Conservation (phyloP, 2,888 invertebrate genomes). For the Adineta ricciae region DNA sequence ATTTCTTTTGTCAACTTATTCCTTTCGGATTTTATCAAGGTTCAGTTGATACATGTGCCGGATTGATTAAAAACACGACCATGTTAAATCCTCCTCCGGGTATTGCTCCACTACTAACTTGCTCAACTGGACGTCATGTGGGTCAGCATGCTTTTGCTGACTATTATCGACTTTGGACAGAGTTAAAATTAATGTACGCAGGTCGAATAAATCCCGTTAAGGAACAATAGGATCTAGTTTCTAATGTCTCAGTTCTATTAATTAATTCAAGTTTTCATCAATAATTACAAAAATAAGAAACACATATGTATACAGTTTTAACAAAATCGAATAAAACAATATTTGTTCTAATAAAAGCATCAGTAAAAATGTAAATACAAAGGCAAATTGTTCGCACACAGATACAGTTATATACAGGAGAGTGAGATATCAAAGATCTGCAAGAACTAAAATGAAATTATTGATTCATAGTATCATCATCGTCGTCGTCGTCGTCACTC, state of each 20-base stretch:
- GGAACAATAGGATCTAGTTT: background rate
- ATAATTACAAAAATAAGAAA: background rate
- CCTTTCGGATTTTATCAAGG: background rate
- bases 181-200: background rate
- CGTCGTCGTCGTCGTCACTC: background rate
- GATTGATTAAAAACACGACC: background rate
- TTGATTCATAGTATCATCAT: background rate
- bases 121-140: background rate
- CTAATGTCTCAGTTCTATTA: background rate
- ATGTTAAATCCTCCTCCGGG: background rate
- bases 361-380: too few relatives aligned
- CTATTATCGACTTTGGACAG: background rate
- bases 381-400: background rate
- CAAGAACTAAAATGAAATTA: background rate
- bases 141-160: background rate
- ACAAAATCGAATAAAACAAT: background rate
- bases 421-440: too few relatives aligned
- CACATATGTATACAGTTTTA: background rate
- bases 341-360: background rate
- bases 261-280: background rate
- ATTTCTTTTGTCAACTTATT: background rate
- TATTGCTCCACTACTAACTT: background rate
- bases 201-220: background rate
- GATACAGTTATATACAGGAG: background rate
- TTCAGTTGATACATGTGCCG: background rate